Percentiles rank a stretch among this genome's conserved stretches.
phyloP scores from a whole-genome alignment of 2,888 invertebrate genomes.

The Notodonta ziczac region DNA sequence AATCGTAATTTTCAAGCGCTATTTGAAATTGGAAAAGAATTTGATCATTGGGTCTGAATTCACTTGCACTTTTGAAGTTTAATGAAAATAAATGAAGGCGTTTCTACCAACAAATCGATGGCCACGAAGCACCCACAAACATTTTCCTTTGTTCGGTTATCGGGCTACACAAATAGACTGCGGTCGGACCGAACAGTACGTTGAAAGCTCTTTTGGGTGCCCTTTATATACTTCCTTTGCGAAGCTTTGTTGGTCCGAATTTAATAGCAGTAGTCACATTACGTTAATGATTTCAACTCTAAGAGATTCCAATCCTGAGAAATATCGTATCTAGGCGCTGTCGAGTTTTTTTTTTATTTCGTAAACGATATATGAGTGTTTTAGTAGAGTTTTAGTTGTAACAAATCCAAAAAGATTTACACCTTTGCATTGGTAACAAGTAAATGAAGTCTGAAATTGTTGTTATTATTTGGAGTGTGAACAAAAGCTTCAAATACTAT shows the following conservation, averaged over 20 bases:
- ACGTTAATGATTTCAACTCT: no score
- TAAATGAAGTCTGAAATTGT: no score
- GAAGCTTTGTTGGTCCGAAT: not conserved
- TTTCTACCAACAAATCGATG: slow-evolving; percentile 36
- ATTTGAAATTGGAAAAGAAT: slow-evolving; percentile 11
- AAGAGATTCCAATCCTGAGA: no score
- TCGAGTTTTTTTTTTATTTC: no score
- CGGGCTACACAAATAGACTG: slow-evolving; percentile 37
- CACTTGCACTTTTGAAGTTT: slow-evolving; percentile 32
- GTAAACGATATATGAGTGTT: no score
- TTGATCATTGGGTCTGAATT: slow-evolving; percentile 23
- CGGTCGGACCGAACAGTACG: slow-evolving; percentile 37
- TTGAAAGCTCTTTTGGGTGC: slow-evolving; percentile 34
- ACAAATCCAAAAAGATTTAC: no score
- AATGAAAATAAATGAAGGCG: slow-evolving; percentile 42
- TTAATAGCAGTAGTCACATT: no score
- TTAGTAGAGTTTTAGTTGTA: no score
- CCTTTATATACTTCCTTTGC: slow-evolving; percentile 48
- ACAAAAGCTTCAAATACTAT: no score
- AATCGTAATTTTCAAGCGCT: slow-evolving; percentile 13
- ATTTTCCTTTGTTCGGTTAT: slow-evolving; percentile 37
- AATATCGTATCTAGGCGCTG: no score
- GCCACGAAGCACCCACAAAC: slow-evolving; percentile 22
- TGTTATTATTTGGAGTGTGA: no score
- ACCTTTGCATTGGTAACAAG: no score